Evolutionary conservation across 30 jellyfish, hydroid and myxozoan species (phyloP).

Genomic region (Hydractinia echinata): DNA sequence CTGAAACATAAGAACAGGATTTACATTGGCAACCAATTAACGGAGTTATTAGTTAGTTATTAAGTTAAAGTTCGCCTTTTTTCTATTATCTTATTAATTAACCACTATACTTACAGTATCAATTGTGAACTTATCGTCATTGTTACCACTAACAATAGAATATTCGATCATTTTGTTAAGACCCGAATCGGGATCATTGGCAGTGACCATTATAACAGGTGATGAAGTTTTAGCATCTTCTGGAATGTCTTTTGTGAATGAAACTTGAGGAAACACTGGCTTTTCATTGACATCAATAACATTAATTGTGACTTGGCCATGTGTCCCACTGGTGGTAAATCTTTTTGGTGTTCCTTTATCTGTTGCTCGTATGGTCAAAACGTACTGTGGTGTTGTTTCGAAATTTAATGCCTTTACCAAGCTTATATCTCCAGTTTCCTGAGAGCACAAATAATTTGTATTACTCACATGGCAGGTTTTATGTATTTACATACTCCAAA

Average conservation of each 20-base stretch:
- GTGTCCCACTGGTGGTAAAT: conserved; percentile 1
- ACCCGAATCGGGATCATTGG: conserved; percentile 71
- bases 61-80: no score
- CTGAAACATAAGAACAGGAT: not conserved
- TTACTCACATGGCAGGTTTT: not conserved
- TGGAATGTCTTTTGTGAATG: not conserved
- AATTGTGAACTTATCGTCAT: conserved; percentile 1
- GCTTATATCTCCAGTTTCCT: conserved; percentile 3
- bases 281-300: conserved; percentile 12
- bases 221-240: conserved; percentile 21
- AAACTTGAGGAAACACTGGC: not conserved
- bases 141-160: conserved; percentile 41
- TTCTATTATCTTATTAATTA: no score
- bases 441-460: not conserved
- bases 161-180: conserved; percentile 54
- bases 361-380: conserved; percentile 5
- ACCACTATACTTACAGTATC: not conserved
- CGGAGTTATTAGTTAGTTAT: no score
- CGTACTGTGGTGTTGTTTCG: not conserved
- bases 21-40: no score
- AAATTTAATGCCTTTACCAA: not conserved
- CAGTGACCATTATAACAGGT: conserved; percentile 42
- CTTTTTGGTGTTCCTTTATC: conserved; percentile 6
- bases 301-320: not conserved
- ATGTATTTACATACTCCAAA: not conserved